Evolutionary conservation across 2,797 vertebrate species (phyloP).

Genomic region (Mus caroli): DNA sequence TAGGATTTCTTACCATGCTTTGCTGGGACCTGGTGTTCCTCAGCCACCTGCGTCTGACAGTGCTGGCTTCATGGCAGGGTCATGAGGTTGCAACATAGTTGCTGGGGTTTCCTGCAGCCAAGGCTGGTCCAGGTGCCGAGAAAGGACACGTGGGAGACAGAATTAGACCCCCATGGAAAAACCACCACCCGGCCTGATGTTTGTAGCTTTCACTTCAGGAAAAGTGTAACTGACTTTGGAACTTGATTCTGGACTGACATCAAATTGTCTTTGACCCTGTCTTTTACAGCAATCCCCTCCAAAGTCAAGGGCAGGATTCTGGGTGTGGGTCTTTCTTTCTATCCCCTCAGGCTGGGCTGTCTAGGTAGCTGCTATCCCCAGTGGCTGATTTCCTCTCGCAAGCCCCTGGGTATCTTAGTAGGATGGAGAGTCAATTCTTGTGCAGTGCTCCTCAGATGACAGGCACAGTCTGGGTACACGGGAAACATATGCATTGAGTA

Average conservation of each 20-base stretch:
- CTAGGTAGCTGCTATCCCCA: neutral
- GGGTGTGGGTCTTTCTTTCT: neutral
- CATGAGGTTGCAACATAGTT: conserved; percentile 86
- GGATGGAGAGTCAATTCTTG: neutral
- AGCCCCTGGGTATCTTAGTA: neutral
- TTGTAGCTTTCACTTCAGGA: neutral
- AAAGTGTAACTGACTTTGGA: accelerated
- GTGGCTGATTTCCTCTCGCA: neutral
- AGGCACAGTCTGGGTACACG: neutral
- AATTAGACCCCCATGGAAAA: conserved; percentile 54
- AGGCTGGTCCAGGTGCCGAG: conserved; percentile 74
- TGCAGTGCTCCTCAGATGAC: neutral
- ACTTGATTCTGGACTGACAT: neutral
- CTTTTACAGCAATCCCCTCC: too few species aligned
- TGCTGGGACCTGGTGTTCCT: neutral
- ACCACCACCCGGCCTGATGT: neutral
- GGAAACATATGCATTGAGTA: too few species aligned
- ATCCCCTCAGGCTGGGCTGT: neutral
- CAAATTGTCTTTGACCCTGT: neutral
- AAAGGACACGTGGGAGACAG: accelerated
- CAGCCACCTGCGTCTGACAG: neutral
- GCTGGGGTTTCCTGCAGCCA: conserved; percentile 86
- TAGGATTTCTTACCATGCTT: accelerated
- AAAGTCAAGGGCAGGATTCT: neutral
- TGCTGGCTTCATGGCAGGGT: conserved; percentile 37